Evolutionary conservation across 2,113 vertebrate genomes (phyloP).

Genomic region (Odontesthes bonariensis): DNA sequence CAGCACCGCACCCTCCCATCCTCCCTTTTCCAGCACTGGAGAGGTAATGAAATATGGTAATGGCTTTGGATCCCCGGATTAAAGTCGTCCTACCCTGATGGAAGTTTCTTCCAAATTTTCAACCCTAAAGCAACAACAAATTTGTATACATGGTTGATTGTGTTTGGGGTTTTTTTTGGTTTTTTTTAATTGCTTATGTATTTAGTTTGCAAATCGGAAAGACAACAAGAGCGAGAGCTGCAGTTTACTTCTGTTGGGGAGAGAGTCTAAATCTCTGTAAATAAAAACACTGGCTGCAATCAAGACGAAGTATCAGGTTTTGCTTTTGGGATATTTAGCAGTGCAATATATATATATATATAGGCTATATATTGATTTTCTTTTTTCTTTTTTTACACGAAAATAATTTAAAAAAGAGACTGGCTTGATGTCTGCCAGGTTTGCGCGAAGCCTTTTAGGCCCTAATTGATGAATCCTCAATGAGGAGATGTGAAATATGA

Average conservation of each 20-base stretch:
- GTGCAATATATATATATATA: neutral
- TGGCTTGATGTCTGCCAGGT: slow-evolving; percentile 37
- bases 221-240: slow-evolving; percentile 48
- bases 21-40: slow-evolving; percentile 60
- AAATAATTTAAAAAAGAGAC: slow-evolving; percentile 1
- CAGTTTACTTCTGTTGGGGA: slow-evolving; percentile 54
- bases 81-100: slow-evolving; percentile 78
- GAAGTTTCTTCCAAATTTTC: slow-evolving; percentile 78
- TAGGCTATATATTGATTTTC: neutral
- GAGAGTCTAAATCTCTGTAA: slow-evolving; percentile 52
- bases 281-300: slow-evolving; percentile 40
- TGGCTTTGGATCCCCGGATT: slow-evolving; percentile 75
- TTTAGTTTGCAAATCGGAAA: slow-evolving; percentile 82
- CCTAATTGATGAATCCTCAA: slow-evolving; percentile 48
- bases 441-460: slow-evolving; percentile 24
- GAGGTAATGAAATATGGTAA: slow-evolving; percentile 84
- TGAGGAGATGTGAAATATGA: slow-evolving; percentile 67
- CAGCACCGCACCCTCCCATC: slow-evolving; percentile 13
- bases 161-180: slow-evolving; percentile 75
- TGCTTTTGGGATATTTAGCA: neutral
- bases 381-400: neutral
- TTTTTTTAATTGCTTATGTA: slow-evolving; percentile 81
- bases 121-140: slow-evolving; percentile 81
- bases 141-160: slow-evolving; percentile 83
- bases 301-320: slow-evolving; percentile 3